These are phyloP conservation scores for Oxyura jamaicensis DNA, from an alignment of 2,113 vertebrate genomes.

Conservation along the genomic window DNA sequence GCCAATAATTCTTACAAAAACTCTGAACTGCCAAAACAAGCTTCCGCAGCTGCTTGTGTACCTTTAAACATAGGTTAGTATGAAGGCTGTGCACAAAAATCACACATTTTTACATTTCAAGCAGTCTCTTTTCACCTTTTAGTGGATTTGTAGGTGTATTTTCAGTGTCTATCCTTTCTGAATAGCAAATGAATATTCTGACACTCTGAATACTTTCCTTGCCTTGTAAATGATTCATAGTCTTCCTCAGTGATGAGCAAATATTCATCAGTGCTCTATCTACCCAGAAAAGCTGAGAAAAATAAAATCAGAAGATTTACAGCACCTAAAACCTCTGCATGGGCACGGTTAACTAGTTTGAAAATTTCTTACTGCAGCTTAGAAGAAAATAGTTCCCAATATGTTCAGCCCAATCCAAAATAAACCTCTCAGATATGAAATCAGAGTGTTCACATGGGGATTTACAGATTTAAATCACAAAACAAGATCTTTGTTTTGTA, in stretches of 20 bases:
- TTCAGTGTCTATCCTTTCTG: background rate
- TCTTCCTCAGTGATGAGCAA: background rate
- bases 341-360: background rate
- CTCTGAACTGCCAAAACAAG: conserved; percentile 38
- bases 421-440: conserved; percentile 27
- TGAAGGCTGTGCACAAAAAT: background rate
- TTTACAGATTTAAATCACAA: conserved; percentile 49
- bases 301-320: background rate
- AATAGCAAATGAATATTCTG: background rate
- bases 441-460: conserved; percentile 15
- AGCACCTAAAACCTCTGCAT: background rate
- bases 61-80: conserved; percentile 17
- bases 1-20: conserved; percentile 25
- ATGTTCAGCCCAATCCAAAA: background rate
- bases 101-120: conserved; percentile 16
- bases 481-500: conserved; percentile 41
- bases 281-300: background rate
- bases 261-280: background rate
- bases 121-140: background rate
- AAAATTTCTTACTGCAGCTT: conserved; percentile 3
- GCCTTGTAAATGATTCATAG: background rate
- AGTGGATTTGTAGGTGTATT: background rate
- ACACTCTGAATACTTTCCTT: background rate
- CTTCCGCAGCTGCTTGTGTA: conserved; percentile 1
- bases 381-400: conserved; percentile 6